Percentiles rank a stretch among this genome's conserved stretches.
Evolutionary conservation across 35 echinoderm and acorn worm genomes (phyloP).

Genomic region (Acanthaster planci): DNA sequence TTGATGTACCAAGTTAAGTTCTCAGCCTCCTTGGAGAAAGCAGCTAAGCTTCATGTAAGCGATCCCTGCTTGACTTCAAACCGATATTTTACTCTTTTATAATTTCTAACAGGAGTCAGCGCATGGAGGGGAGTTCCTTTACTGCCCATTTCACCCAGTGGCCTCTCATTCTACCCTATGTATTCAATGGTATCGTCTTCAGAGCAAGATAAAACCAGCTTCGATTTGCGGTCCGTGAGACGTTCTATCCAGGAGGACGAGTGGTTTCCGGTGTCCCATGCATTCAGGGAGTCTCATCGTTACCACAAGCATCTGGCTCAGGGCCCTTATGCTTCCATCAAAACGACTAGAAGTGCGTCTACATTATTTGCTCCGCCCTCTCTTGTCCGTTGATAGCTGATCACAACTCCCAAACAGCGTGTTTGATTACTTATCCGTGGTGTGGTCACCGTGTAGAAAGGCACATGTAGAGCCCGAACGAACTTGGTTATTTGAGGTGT

Average conservation of each 20-base stretch:
- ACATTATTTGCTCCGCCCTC: constrained; percentile 13
- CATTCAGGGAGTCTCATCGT: constrained; percentile 21
- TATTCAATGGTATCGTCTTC: constrained; percentile 15
- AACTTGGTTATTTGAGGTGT: too few species aligned
- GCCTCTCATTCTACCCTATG: not conserved
- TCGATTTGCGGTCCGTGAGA: not conserved
- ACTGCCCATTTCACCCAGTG: not conserved
- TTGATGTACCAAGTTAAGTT: too few species aligned
- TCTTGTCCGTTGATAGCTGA: not conserved
- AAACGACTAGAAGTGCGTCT: constrained; percentile 11
- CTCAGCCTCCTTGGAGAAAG: too few species aligned
- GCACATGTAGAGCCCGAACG: too few species aligned
- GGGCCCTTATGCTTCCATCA: constrained; percentile 2
- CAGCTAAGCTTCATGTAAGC: too few species aligned
- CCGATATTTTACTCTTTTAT: too few species aligned
- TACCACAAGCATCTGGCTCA: constrained; percentile 20
- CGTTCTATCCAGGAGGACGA: not conserved
- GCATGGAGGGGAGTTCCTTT: not conserved
- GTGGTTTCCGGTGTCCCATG: constrained; percentile 18
- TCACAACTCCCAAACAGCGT: too few species aligned
- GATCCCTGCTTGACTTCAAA: too few species aligned
- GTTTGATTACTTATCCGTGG: too few species aligned
- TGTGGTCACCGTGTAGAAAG: too few species aligned
- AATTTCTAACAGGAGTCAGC: not conserved
- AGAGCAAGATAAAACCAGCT: not conserved